A percentile compares a stretch with the other conserved stretches of the same genome.
Evolutionary conservation across 2,888 invertebrate genomes (phyloP).

Genomic region (Platynereis dumerilii): DNA sequence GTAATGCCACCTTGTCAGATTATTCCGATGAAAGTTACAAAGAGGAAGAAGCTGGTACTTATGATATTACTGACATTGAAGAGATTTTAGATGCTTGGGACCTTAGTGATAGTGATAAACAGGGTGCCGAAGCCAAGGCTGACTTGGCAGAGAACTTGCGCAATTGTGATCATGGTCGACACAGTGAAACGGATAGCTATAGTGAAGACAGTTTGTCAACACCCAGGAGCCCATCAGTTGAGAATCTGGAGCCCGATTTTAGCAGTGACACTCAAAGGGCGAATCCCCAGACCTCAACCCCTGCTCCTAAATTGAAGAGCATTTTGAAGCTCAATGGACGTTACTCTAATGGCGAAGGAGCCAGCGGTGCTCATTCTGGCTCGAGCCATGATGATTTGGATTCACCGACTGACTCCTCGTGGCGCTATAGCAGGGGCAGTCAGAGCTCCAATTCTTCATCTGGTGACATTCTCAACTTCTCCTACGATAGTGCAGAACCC

Average conservation of each 20-base stretch:
- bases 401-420: constrained; percentile 40
- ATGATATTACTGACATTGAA: constrained; percentile 30
- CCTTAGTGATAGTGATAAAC: neutral
- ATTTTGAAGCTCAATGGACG: constrained; percentile 46
- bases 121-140: constrained; percentile 5
- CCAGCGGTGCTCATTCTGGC: too few species aligned
- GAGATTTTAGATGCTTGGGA: constrained; percentile 6
- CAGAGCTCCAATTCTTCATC: constrained; percentile 59
- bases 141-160: neutral
- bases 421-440: constrained; percentile 55
- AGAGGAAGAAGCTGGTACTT: neutral
- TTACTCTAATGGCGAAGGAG: constrained; percentile 18
- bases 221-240: neutral
- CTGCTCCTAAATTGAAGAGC: constrained; percentile 34
- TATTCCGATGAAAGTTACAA: constrained; percentile 4
- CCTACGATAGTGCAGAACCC: constrained; percentile 53
- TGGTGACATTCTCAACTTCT: constrained; percentile 58
- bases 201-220: neutral
- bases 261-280: neutral
- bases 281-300: constrained; percentile 12
- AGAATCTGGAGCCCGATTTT: neutral
- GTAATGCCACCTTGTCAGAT: constrained; percentile 1
- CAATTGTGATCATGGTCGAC: neutral
- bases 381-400: too few species aligned
- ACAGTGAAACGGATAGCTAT: neutral